phyloP scores from a whole-genome alignment of 2,888 invertebrate species.

The Punctoribates punctum region DNA sequence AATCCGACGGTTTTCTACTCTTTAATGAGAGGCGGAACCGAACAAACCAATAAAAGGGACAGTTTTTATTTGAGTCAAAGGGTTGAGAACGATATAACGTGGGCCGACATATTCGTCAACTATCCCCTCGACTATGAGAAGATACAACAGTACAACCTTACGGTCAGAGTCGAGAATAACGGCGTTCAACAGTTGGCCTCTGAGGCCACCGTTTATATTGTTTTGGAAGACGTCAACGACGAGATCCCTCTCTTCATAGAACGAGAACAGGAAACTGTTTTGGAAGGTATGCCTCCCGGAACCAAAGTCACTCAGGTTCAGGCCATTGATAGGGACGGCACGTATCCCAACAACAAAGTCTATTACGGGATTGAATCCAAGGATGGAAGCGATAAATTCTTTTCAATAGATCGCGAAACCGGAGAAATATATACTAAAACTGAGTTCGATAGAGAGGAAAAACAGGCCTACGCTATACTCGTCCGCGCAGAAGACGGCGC shows the following conservation, averaged over 20 bases:
- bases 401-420: conserved; percentile 91
- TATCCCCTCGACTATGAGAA: conserved; percentile 91
- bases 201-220: conserved; percentile 87
- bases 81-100: conserved; percentile 82
- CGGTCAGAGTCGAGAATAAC: conserved; percentile 94
- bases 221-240: conserved; percentile 93
- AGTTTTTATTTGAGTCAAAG: conserved; percentile 93
- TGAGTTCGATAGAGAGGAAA: conserved; percentile 89
- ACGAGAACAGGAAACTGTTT: conserved; percentile 88
- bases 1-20: conserved; percentile 94
- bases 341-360: conserved; percentile 90
- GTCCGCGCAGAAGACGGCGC: conserved; percentile 95
- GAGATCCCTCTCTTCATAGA: conserved; percentile 94
- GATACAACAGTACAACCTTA: conserved; percentile 91
- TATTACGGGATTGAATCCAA: conserved; percentile 86
- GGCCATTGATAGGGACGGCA: conserved; percentile 93
- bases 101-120: conserved; percentile 87
- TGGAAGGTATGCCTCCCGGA: conserved; percentile 90
- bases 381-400: conserved; percentile 82
- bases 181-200: conserved; percentile 91
- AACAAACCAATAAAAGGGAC: conserved; percentile 92
- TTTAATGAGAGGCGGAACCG: conserved; percentile 89
- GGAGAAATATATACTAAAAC: conserved; percentile 93
- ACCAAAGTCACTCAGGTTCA: conserved; percentile 94
- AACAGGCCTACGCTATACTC: conserved; percentile 94